Base-by-base conservation (phyloP, 2,888 invertebrate species). In the Adelphocoris suturalis region DNA sequence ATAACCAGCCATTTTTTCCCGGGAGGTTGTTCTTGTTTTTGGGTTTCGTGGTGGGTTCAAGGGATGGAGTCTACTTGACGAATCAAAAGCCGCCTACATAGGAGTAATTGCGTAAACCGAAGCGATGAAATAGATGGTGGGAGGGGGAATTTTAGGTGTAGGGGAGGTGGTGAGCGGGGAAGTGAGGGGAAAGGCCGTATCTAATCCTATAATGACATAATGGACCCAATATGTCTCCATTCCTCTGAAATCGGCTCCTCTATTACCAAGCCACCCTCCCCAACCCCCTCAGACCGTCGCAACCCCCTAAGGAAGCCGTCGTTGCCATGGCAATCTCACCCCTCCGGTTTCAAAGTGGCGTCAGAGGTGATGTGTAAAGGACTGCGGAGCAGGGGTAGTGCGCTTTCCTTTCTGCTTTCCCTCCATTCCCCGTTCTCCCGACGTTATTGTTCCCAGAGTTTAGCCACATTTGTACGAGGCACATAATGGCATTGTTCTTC, bases 211-310 rank as follows among this genome's bases (percentile, higher is more conserved):
- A 85, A 85, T 85, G 85, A 85, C 85, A 55, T 61, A 85, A 85
- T 85, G 57, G 85, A 85, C 85, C 85, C 85, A 85, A 85, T 85
- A 55, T 85, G 85, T 85, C 61, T 85, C 85, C 85, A 85, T 85
- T 37, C n/a, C 57, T 28, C 61, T 61, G 23, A 28, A 85, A 85
- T 85, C 85, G 85, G 57, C 82, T 57, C 55, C 85, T 57, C 85
- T 85, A 85, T 85, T 85, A 85, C 61, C 57, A 37, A 61, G 14
- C 85, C 61, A 12, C 14, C 27, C 85, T 55, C 27, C 61, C 47
- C 19, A 55, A 57, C 37, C 55, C 85, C 85, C 23, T 85, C 57
- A 5, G 28, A n/a, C 84, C 84, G 16, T 55, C 84, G 52, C 84
- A 52, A 84, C 84, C 84, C 84, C 23, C 84, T 47, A 28, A 23